A percentile compares a stretch with the other conserved stretches of the same genome.
These are phyloP conservation scores for Ameiurus melas DNA, from an alignment of 2,113 vertebrate genomes.

Conservation along the genomic window DNA sequence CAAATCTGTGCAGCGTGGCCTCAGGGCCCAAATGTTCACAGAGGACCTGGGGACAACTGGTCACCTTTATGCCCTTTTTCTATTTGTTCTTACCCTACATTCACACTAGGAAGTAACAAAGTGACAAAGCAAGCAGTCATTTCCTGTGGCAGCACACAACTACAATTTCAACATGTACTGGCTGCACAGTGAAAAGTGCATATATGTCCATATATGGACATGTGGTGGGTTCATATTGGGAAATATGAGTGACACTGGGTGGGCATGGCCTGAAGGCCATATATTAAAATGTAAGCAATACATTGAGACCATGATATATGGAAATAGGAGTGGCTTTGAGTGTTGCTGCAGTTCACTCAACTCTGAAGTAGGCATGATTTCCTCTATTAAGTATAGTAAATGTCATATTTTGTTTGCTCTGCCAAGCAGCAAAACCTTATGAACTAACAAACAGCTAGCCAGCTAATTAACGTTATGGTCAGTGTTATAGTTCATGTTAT, in stretches of 20 bases:
- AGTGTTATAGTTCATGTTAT: not conserved
- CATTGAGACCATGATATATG: not conserved
- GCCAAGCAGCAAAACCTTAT: not conserved
- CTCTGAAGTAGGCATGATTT: not conserved
- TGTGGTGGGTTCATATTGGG: not conserved
- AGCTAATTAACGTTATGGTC: not conserved
- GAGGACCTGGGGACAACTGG: conserved; percentile 23
- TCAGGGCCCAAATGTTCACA: conserved; percentile 24
- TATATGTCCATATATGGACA: not conserved
- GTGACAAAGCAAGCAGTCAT: not conserved
- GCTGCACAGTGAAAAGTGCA: not conserved
- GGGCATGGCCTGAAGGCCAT: not conserved
- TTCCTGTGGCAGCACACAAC: not conserved
- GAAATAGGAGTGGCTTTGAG: not conserved
- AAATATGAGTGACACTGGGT: not conserved
- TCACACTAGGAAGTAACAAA: conserved; percentile 8
- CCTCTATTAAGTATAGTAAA: too few species aligned
- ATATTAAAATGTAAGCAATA: not conserved
- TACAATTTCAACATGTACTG: not conserved
- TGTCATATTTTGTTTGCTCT: not conserved
- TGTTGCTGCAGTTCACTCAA: not conserved
- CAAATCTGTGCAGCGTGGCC: conserved; percentile 37
- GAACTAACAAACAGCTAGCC: not conserved
- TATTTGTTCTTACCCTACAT: not conserved
- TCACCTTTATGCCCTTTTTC: not conserved